Evolutionary conservation across 2,888 invertebrate species (phyloP).

Genomic region (Celastrina argiolus): DNA sequence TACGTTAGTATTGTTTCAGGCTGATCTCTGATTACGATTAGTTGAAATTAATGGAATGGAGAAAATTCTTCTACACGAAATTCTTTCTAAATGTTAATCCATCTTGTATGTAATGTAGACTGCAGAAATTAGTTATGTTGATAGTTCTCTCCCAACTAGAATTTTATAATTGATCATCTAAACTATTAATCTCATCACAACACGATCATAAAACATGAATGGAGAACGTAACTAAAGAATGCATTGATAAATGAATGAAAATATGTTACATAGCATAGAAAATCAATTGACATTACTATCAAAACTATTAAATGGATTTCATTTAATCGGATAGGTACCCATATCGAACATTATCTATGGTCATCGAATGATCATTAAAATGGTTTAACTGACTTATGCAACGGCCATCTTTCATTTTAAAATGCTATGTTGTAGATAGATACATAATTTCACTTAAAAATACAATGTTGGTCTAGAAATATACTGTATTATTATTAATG

Average conservation of each 20-base stretch:
- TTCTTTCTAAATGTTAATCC: not conserved
- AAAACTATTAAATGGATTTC: not conserved
- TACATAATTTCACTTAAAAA: not conserved
- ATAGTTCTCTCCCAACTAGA: not conserved
- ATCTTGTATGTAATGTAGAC: not conserved
- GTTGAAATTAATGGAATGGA: not conserved
- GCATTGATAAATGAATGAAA: constrained; percentile 4
- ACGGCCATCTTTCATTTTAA: not conserved
- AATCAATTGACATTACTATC: not conserved
- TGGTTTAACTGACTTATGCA: not conserved
- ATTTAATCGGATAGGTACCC: not conserved
- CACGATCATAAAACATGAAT: not conserved
- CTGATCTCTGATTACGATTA: not conserved
- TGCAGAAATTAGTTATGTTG: not conserved
- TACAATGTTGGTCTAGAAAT: not conserved
- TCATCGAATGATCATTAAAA: not conserved
- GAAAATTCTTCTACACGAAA: not conserved
- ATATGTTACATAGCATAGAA: not conserved
- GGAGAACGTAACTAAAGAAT: not conserved
- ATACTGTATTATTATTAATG: constrained; percentile 4
- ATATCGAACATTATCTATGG: not conserved
- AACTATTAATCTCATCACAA: not conserved
- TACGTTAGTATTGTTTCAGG: not conserved
- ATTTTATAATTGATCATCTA: not conserved
- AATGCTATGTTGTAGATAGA: not conserved